Evolutionary conservation across 2,888 invertebrate genomes (phyloP).

Genomic region (Lampropteryx suffumata): DNA sequence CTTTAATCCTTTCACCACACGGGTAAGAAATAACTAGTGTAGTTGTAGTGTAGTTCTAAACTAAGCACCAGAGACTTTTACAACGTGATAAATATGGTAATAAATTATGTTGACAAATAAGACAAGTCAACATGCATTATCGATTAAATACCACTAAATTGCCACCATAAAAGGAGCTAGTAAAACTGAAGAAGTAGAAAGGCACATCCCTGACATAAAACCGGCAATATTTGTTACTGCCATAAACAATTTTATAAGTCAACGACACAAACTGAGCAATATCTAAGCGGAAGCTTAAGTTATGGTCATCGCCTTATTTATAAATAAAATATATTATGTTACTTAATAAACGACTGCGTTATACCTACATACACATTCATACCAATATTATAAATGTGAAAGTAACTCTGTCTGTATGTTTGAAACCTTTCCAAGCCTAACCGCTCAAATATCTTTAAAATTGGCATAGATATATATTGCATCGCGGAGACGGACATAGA

Average conservation of each 20-base stretch:
- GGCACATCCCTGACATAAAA: constrained; percentile 54
- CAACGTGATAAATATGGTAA: constrained; percentile 19
- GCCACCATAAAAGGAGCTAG: constrained; percentile 31
- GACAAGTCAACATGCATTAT: constrained; percentile 43
- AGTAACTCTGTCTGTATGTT: no score
- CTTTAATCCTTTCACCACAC: no score
- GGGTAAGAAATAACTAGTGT: no score
- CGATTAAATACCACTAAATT: constrained; percentile 46
- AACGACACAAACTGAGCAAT: constrained; percentile 43
- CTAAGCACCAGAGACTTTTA: constrained; percentile 8
- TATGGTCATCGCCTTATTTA: constrained; percentile 50
- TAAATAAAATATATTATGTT: constrained; percentile 26
- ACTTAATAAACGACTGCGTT: constrained; percentile 24
- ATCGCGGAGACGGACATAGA: no score
- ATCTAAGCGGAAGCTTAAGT: constrained; percentile 43
- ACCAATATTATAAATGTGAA: no score
- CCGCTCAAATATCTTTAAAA: no score
- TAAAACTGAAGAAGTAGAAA: constrained; percentile 49
- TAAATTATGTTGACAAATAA: constrained; percentile 47
- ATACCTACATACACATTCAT: no score
- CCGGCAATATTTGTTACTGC: constrained; percentile 57
- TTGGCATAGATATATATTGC: no score
- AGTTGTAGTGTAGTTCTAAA: no score
- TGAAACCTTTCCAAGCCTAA: no score
- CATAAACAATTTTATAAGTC: constrained; percentile 60